Evolutionary conservation across 2,113 vertebrate genomes (phyloP).

Genomic region (Brachypteracias leptosomus): DNA sequence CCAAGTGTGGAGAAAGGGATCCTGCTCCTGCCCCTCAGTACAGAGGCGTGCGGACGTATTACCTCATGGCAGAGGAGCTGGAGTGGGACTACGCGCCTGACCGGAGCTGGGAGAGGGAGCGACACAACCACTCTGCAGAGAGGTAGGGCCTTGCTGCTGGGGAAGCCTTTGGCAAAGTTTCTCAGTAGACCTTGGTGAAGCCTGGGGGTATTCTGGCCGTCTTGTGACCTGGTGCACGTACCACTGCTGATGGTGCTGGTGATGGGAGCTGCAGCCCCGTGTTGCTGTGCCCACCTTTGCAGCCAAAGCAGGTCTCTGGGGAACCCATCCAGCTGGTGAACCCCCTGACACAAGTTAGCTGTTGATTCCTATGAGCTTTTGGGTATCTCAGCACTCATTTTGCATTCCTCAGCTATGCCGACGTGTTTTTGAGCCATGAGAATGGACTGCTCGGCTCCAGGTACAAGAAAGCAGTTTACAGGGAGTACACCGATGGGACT

Average conservation of each 20-base stretch:
- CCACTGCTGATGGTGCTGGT: not conserved
- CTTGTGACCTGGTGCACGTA: fast-evolving
- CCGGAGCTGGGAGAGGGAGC: slow-evolving; percentile 73
- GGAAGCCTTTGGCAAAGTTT: not conserved
- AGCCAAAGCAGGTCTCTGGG: not conserved
- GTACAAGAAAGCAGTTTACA: slow-evolving; percentile 80
- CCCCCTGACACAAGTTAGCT: not conserved
- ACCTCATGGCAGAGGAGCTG: slow-evolving; percentile 72
- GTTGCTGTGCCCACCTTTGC: not conserved
- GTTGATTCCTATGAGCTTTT: not conserved
- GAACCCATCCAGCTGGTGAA: not conserved
- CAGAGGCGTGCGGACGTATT: slow-evolving; percentile 52
- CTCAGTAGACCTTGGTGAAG: not conserved
- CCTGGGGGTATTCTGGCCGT: not conserved
- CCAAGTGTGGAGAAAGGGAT: slow-evolving; percentile 32
- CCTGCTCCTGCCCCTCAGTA: not conserved
- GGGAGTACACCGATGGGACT: slow-evolving; percentile 76
- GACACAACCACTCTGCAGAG: slow-evolving; percentile 60
- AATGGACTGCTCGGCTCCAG: slow-evolving; percentile 73
- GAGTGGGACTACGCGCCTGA: slow-evolving; percentile 76
- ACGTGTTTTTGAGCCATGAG: slow-evolving; percentile 71
- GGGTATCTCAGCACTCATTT: slow-evolving; percentile 5
- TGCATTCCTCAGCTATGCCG: slow-evolving; percentile 68
- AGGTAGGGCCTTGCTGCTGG: slow-evolving; percentile 59
- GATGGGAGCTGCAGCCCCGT: fast-evolving